These are phyloP conservation scores for Sinocyclocheilus rhinocerous DNA, from an alignment of 2,113 vertebrate species.

Conservation along the genomic window DNA sequence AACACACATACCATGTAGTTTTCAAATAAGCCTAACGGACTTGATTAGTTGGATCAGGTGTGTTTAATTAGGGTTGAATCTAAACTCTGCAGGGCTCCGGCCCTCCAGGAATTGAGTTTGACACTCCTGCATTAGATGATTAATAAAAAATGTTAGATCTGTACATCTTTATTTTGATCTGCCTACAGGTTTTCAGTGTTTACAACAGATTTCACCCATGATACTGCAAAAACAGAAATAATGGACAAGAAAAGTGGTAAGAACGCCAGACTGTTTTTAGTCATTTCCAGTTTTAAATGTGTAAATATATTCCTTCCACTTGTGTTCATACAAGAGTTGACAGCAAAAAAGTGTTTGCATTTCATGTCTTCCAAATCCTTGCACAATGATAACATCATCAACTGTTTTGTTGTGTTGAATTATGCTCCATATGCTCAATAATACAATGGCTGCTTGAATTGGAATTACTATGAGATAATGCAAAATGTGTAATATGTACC, in stretches of 20 bases:
- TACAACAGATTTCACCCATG: constrained; percentile 70
- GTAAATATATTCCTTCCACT: not conserved
- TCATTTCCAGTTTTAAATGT: constrained; percentile 10
- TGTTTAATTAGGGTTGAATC: too few relatives aligned
- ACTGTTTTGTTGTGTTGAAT: constrained; percentile 25
- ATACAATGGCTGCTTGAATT: constrained; percentile 16
- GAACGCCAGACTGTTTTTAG: constrained; percentile 40
- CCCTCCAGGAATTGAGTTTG: too few relatives aligned
- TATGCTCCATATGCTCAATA: constrained; percentile 42
- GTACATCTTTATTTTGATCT: constrained; percentile 25
- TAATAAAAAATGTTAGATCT: not conserved
- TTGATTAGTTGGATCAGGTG: too few relatives aligned
- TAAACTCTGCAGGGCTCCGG: too few relatives aligned
- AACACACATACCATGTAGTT: too few relatives aligned
- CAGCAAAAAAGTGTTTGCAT: constrained; percentile 43
- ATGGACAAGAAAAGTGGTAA: constrained; percentile 95
- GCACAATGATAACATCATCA: constrained; percentile 54
- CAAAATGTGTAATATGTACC: constrained; percentile 24
- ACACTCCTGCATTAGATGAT: too few relatives aligned
- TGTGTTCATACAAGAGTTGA: constrained; percentile 51
- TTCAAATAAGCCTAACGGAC: too few relatives aligned
- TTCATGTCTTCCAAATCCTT: constrained; percentile 61
- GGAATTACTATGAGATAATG: not conserved
- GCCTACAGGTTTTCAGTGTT: constrained; percentile 64
- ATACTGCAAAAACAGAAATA: constrained; percentile 71